phyloP scores from a whole-genome alignment of 2,888 invertebrate species.

The Cheilosia pagana region DNA sequence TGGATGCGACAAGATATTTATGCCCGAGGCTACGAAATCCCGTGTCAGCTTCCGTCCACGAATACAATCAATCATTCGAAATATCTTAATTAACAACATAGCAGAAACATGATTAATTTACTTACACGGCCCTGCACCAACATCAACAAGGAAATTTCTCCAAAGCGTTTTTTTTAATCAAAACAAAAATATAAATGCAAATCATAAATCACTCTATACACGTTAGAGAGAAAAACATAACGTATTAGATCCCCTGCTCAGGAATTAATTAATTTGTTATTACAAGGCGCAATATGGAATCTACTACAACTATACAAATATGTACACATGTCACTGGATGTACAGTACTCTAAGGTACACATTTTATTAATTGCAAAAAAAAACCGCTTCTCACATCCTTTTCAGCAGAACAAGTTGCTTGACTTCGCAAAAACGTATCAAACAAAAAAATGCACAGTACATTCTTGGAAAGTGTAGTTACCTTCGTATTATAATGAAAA shows the following conservation, averaged over 20 bases:
- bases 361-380: conserved; percentile 4
- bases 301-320: neutral
- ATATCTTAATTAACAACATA: conserved; percentile 42
- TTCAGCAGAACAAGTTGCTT: neutral
- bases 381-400: conserved; percentile 1
- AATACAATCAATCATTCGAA: conserved; percentile 40
- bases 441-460: conserved; percentile 1
- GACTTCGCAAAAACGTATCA: neutral
- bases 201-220: conserved; percentile 44
- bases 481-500: conserved; percentile 56
- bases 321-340: neutral
- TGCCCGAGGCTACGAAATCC: too few species aligned
- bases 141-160: conserved; percentile 12
- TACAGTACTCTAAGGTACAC: neutral
- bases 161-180: conserved; percentile 11
- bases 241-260: conserved; percentile 1
- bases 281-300: neutral
- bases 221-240: neutral
- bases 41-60: too few species aligned
- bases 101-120: conserved; percentile 42
- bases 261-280: conserved; percentile 17
- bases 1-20: too few species aligned
- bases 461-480: conserved; percentile 22
- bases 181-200: conserved; percentile 6
- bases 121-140: neutral